A percentile compares a stretch with the other conserved stretches of the same genome.
Evolutionary conservation across 2,888 invertebrate genomes (phyloP).

Genomic region (Ophion obscuratus): DNA sequence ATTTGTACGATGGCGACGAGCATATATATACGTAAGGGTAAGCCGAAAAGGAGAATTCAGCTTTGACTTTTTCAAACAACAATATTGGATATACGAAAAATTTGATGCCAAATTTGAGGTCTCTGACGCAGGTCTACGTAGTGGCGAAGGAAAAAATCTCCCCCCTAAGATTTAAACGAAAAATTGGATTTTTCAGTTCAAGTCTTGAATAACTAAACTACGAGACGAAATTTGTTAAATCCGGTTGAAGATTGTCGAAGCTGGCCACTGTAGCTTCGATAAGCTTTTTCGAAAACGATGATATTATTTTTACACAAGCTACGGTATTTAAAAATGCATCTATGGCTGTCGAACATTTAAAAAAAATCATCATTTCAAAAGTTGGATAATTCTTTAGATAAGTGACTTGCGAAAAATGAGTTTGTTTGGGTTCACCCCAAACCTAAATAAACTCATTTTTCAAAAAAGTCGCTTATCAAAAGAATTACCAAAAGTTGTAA

Average conservation of each 20-base stretch:
- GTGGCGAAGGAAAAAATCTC: background rate
- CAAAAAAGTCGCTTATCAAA: too few species aligned
- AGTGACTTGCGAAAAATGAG: too few species aligned
- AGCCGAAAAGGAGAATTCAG: background rate
- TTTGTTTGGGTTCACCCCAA: too few species aligned
- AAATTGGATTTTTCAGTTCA: background rate
- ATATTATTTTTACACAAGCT: background rate
- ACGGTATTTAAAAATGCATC: background rate
- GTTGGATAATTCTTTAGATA: too few species aligned
- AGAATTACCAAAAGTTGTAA: too few species aligned
- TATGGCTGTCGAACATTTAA: background rate
- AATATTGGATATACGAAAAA: background rate
- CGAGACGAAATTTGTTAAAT: background rate
- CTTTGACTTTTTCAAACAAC: background rate
- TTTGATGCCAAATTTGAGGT: background rate
- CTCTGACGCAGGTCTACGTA: background rate
- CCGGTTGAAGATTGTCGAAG: background rate
- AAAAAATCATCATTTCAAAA: too few species aligned
- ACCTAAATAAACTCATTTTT: too few species aligned
- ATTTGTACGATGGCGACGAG: background rate
- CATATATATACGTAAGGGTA: background rate
- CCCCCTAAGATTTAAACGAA: background rate
- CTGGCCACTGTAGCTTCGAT: background rate
- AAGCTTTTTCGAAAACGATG: background rate
- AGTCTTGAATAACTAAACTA: background rate